These are phyloP conservation scores for Tridacna gigas DNA, from an alignment of 2,888 invertebrate species.

Conservation along the genomic window DNA sequence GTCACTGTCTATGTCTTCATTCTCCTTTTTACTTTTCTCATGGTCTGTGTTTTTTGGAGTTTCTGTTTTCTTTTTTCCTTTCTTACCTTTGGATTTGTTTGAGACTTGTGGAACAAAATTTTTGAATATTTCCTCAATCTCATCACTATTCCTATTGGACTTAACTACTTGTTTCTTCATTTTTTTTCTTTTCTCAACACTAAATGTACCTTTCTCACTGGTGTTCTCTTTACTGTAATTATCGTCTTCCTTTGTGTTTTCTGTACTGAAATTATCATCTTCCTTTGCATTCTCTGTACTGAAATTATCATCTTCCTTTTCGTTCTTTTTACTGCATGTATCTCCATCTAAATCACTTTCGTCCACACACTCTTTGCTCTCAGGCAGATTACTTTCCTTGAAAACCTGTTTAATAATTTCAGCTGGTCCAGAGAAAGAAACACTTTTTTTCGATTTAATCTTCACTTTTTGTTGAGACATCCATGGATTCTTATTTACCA, in stretches of 20 bases:
- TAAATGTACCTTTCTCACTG: constrained; percentile 24
- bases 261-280: constrained; percentile 17
- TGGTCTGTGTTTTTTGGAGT: constrained; percentile 11
- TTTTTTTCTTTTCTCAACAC: constrained; percentile 32
- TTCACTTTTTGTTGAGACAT: constrained; percentile 55
- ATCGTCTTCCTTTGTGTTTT: constrained; percentile 21
- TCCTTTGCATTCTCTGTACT: constrained; percentile 23
- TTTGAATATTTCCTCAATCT: constrained; percentile 46
- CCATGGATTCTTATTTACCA: constrained; percentile 72
- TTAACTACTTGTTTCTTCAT: background rate
- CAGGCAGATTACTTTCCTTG: no score
- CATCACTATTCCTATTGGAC: constrained; percentile 5
- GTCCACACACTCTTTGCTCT: no score
- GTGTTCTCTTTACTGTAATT: constrained; percentile 26
- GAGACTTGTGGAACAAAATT: background rate
- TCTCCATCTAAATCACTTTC: no score
- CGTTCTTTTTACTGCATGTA: no score
- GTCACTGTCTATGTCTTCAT: background rate
- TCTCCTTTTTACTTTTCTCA: constrained; percentile 16
- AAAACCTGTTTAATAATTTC: constrained; percentile 12
- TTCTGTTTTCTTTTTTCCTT: constrained; percentile 11
- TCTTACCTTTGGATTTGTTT: constrained; percentile 21
- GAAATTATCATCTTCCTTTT: no score
- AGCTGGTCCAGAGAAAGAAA: background rate
- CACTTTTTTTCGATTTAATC: background rate